Percentiles rank a stretch among this genome's conserved stretches.
Conservation (phyloP, 2,888 invertebrate genomes). For the Stegana nigrithorax region DNA sequence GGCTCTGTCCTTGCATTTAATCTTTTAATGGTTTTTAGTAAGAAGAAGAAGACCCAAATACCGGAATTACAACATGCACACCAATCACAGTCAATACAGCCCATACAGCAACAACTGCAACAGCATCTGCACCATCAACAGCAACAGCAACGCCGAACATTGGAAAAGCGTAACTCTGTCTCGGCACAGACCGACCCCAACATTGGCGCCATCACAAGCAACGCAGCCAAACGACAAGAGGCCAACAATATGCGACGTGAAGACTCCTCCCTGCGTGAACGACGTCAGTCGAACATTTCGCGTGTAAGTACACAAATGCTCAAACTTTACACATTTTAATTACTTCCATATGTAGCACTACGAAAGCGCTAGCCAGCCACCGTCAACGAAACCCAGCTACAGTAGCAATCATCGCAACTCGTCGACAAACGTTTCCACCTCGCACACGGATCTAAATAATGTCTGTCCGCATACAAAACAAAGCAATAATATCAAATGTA, state of each 20-base stretch:
- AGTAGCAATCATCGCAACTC: constrained; percentile 64
- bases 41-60: constrained; percentile 50
- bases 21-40: constrained; percentile 35
- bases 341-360: constrained; percentile 40
- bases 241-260: constrained; percentile 53
- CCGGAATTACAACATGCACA: constrained; percentile 34
- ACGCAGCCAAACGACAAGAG: constrained; percentile 51
- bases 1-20: not conserved
- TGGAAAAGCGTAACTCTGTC: constrained; percentile 66
- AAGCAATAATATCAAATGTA: constrained; percentile 61
- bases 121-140: constrained; percentile 57
- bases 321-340: no score
- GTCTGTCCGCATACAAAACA: constrained; percentile 64
- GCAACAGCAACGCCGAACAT: constrained; percentile 36
- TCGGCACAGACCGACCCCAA: constrained; percentile 66
- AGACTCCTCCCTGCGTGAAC: constrained; percentile 56
- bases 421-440: constrained; percentile 65
- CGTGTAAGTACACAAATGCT: constrained; percentile 39
- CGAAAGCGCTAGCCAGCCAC: constrained; percentile 64
- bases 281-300: constrained; percentile 63
- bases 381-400: constrained; percentile 60
- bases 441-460: constrained; percentile 66
- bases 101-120: constrained; percentile 45
- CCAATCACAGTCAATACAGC: constrained; percentile 30
- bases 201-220: constrained; percentile 54